Evolutionary conservation across 2,113 vertebrate genomes (phyloP).

Genomic region (Baryphthengus martii): DNA sequence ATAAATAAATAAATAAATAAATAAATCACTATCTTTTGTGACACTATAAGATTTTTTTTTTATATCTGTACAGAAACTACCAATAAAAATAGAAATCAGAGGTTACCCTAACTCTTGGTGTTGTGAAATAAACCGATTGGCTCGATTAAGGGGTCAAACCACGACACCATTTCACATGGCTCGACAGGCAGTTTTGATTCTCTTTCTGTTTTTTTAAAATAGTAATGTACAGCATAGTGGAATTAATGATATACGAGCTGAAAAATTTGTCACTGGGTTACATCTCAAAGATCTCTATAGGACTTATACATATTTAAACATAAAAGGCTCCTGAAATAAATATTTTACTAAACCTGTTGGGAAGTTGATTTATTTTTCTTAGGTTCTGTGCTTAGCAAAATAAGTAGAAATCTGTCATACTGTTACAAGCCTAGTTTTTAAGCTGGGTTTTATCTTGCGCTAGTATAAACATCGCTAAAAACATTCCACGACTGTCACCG

Average conservation of each 20-base stretch:
- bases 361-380: slow-evolving; percentile 3
- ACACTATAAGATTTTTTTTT: not conserved
- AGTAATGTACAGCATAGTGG: not conserved
- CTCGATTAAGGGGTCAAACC: not conserved
- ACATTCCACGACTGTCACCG: not conserved
- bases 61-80: not conserved
- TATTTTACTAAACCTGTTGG: slow-evolving; percentile 4
- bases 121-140: not conserved
- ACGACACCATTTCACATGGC: rapidly evolving
- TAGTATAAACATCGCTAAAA: not conserved
- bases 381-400: not conserved
- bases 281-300: not conserved
- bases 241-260: not conserved
- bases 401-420: not conserved
- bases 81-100: not conserved
- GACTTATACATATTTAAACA: slow-evolving; percentile 20
- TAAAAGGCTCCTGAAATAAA: slow-evolving; percentile 35
- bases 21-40: not conserved
- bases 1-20: not conserved
- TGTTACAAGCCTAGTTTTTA: not conserved
- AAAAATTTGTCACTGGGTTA: not conserved
- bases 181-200: not conserved
- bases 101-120: not conserved
- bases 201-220: not conserved
- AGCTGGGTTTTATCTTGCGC: not conserved